Conservation (phyloP, 2,888 invertebrate species). For the Caenorhabditis imperialis region DNA sequence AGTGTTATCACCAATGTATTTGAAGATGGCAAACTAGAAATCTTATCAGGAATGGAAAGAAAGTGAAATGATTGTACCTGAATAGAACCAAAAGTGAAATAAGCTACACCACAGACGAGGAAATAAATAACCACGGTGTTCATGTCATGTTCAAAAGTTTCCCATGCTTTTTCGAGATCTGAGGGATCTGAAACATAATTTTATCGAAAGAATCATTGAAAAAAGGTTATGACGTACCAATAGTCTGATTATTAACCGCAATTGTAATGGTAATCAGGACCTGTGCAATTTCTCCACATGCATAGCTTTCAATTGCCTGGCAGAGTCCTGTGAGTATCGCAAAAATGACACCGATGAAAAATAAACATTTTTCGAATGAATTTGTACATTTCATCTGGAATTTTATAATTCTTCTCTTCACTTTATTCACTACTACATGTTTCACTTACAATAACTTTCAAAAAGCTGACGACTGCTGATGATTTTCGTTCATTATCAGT, state of each 20-base stretch:
- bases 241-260: slow-evolving; percentile 39
- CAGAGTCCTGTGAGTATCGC: slow-evolving; percentile 64
- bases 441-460: slow-evolving; percentile 36
- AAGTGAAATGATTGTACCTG: slow-evolving; percentile 11
- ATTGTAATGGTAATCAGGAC: slow-evolving; percentile 51
- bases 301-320: slow-evolving; percentile 50
- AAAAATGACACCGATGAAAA: slow-evolving; percentile 56
- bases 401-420: too few species aligned
- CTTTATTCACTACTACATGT: too few species aligned
- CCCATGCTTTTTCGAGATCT: slow-evolving; percentile 45
- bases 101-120: slow-evolving; percentile 34
- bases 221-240: too few species aligned
- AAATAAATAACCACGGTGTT: slow-evolving; percentile 29
- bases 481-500: slow-evolving; percentile 17
- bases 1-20: slow-evolving; percentile 79
- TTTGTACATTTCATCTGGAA: slow-evolving; percentile 63
- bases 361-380: slow-evolving; percentile 53
- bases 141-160: slow-evolving; percentile 36
- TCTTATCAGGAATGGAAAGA: not conserved
- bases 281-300: slow-evolving; percentile 56
- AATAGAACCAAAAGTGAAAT: slow-evolving; percentile 41
- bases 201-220: too few species aligned
- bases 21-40: slow-evolving; percentile 73
- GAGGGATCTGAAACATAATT: slow-evolving; percentile 30
- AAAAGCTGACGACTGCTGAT: slow-evolving; percentile 23